phyloP scores from a whole-genome alignment of 2,113 vertebrate genomes.

The Nothobranchius kuhntae region DNA sequence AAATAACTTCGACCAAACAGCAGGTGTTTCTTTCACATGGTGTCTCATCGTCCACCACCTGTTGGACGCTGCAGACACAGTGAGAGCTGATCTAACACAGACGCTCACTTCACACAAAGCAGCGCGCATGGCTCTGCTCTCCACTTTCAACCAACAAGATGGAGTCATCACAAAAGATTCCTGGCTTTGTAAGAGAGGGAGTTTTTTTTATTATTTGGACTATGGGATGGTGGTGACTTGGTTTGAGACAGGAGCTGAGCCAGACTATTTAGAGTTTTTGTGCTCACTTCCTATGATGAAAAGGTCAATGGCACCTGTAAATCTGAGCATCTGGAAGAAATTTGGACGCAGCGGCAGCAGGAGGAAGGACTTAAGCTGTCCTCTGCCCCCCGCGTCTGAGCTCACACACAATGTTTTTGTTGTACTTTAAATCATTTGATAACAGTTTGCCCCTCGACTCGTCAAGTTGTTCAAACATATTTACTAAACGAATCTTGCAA shows the following conservation, averaged over 20 bases:
- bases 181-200: conserved; percentile 1
- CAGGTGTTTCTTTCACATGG: neutral
- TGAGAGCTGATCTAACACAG: conserved; percentile 5
- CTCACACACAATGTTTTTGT: neutral
- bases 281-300: conserved; percentile 81
- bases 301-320: conserved; percentile 83
- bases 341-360: conserved; percentile 1
- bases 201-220: no score
- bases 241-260: conserved; percentile 42
- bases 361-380: conserved; percentile 38
- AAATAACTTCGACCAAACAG: no score
- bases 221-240: conserved; percentile 4
- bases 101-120: neutral
- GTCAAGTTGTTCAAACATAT: no score
- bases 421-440: neutral
- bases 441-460: no score
- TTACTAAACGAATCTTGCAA: no score
- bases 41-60: conserved; percentile 13
- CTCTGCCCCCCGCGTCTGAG: conserved; percentile 28
- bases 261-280: conserved; percentile 38
- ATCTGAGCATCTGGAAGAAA: conserved; percentile 72
- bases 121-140: neutral
- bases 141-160: conserved; percentile 32
- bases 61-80: conserved; percentile 9
- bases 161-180: conserved; percentile 37